Percentiles rank a stretch among this genome's conserved stretches.
These are phyloP conservation scores for Stichopus horrens DNA, from an alignment of 53 echinoderm and acorn worm genomes.

Conservation along the genomic window DNA sequence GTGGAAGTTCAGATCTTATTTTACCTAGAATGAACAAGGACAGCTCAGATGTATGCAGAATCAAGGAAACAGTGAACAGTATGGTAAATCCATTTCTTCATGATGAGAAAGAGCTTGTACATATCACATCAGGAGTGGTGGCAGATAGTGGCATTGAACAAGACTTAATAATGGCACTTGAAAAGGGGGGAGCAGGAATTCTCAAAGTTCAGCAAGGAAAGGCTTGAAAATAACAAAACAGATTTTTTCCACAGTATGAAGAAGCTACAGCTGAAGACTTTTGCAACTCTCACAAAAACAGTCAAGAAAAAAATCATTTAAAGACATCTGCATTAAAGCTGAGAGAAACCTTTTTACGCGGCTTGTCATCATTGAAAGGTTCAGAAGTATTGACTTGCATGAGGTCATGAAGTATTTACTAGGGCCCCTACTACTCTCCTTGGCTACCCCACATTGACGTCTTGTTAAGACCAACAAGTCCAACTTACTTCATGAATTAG, in stretches of 20 bases:
- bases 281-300: constrained; percentile 25
- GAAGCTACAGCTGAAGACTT: constrained; percentile 53
- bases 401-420: constrained; percentile 49
- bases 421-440: constrained; percentile 54
- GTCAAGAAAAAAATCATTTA: constrained; percentile 48
- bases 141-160: constrained; percentile 43
- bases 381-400: constrained; percentile 39
- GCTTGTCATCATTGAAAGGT: constrained; percentile 47
- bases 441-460: constrained; percentile 43
- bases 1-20: not conserved
- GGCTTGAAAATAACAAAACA: constrained; percentile 42
- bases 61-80: constrained; percentile 13
- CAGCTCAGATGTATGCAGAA: constrained; percentile 18
- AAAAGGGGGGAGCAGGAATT: constrained; percentile 46
- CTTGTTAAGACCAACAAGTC: constrained; percentile 52
- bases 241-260: constrained; percentile 54
- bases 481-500: constrained; percentile 52
- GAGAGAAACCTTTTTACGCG: constrained; percentile 54
- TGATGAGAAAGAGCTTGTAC: constrained; percentile 47
- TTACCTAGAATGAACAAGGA: not conserved
- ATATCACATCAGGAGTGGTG: constrained; percentile 52
- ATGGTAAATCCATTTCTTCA: constrained; percentile 34
- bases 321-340: constrained; percentile 46
- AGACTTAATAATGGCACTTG: constrained; percentile 30
- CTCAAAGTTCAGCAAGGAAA: constrained; percentile 37